Base-by-base conservation (phyloP, 2,888 invertebrate species). In the Euplexia lucipara region DNA sequence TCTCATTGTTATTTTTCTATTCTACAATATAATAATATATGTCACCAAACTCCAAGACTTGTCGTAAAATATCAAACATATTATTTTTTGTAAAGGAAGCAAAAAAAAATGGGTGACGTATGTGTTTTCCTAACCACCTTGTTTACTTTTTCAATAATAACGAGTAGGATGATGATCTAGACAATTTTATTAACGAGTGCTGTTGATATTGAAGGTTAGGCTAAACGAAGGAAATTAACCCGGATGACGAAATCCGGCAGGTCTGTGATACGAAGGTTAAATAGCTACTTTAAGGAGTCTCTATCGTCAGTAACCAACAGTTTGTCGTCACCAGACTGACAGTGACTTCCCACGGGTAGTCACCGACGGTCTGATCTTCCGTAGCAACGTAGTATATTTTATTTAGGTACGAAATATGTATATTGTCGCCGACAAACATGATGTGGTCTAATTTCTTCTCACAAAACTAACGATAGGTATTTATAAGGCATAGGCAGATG, bases 181-280 rank as follows among this genome's bases (percentile, higher is more conserved):
- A 5, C 22, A 51, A 71, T n/a, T n/a, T n/a, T n/a, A n/a, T 63
- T 67, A 67, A 47, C 49, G 6, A 39, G 8, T 16, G 20, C n/a
- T n/a, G 61, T 26, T 62, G 34, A 41, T 51, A 6, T 26, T 12
- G 16, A 39, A 32, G 48, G 71, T 71, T n/a, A 30, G 62, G 16
- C 37, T 62, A 20, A 39, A 39, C 32, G 14, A 34, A 51, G 44
- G 20, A 63, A 42, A 16, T 71, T 48, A 30, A 39, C 49, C 49
- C 20, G 34, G 16, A 68, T 68, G 72, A 71, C 18, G 66, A 30
- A 44, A 49, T 62, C 42, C 18, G 22, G 8, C 20, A 34, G 12
- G 41, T 22, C n/a, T 14, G 7, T 57, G 39, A 35, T 1, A 9
- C 8, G 20, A 70, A 18, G n/a, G 30, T 1, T 22, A 22, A 41